Conservation (phyloP, 2,797 vertebrate genomes). For the Sebastolobus altivelis region DNA sequence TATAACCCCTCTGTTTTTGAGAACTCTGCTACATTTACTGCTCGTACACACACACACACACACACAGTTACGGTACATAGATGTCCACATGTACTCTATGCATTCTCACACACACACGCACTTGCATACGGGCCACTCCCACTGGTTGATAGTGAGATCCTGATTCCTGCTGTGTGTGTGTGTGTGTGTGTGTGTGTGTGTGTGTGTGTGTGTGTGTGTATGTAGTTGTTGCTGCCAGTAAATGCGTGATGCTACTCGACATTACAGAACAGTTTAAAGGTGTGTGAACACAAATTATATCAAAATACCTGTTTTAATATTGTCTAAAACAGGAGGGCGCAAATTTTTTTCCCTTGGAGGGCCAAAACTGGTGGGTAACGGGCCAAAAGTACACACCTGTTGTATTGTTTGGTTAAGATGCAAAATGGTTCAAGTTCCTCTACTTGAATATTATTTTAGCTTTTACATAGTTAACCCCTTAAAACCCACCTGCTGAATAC, state of each 20-base stretch:
- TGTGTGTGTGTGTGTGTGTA: background rate
- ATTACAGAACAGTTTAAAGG: conserved; percentile 4
- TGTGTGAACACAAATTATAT: background rate
- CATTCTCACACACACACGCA: background rate
- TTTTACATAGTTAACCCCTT: too few relatives aligned
- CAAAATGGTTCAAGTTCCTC: too few relatives aligned
- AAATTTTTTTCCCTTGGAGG: too few relatives aligned
- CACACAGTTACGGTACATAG: background rate
- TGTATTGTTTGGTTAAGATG: too few relatives aligned
- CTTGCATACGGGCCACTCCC: conserved; percentile 19
- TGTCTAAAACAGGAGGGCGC: too few relatives aligned
- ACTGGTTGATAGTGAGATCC: background rate
- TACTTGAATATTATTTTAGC: too few relatives aligned
- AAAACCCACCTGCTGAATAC: too few relatives aligned
- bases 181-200: background rate
- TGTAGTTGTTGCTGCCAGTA: too few relatives aligned
- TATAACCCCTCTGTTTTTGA: conserved; percentile 60
- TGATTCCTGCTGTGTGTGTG: conserved; percentile 12
- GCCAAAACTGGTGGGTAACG: too few relatives aligned
- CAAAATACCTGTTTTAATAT: too few relatives aligned
- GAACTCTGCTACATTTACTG: conserved; percentile 50
- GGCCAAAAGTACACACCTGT: too few relatives aligned
- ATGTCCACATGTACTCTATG: background rate
- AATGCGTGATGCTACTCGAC: background rate
- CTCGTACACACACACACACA: background rate